These are phyloP conservation scores for Potorous gilbertii DNA, from an alignment of 2,797 vertebrate species.

Conservation along the genomic window DNA sequence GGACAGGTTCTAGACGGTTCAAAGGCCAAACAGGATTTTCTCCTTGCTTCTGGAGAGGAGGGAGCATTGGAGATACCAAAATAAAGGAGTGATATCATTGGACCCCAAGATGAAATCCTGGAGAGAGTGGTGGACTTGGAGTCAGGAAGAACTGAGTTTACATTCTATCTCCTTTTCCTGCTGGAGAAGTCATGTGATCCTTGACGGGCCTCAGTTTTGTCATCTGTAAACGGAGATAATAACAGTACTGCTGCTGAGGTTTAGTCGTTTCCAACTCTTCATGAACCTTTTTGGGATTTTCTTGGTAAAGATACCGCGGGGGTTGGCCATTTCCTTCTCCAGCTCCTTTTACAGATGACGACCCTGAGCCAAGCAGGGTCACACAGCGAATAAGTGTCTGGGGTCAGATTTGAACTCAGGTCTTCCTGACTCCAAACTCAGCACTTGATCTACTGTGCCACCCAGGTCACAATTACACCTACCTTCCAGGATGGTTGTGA, in stretches of 20 bases:
- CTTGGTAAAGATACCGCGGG: not conserved
- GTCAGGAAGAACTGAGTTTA: not conserved
- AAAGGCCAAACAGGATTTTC: not conserved
- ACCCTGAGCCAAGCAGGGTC: not conserved
- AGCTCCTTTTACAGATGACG: not conserved
- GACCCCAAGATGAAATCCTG: not conserved
- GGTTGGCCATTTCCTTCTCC: not conserved
- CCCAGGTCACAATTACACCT: not conserved
- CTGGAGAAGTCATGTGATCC: not conserved
- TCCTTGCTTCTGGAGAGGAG: not conserved
- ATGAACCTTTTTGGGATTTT: not conserved
- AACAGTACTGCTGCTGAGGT: not conserved
- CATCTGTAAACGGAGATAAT: not conserved
- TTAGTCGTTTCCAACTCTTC: not conserved
- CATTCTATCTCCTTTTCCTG: not conserved
- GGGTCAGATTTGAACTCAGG: not conserved
- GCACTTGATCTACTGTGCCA: not conserved
- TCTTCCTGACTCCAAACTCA: not conserved
- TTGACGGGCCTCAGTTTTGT: not conserved
- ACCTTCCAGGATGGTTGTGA: not conserved
- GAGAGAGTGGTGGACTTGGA: not conserved
- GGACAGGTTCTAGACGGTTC: not conserved
- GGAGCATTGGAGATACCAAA: not conserved
- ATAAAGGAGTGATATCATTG: not conserved
- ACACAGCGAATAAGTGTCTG: not conserved